A percentile compares a stretch with the other conserved stretches of the same genome.
Evolutionary conservation across 1,140 invertebrate genomes (phyloP).

Genomic region (Grapholita molesta): DNA sequence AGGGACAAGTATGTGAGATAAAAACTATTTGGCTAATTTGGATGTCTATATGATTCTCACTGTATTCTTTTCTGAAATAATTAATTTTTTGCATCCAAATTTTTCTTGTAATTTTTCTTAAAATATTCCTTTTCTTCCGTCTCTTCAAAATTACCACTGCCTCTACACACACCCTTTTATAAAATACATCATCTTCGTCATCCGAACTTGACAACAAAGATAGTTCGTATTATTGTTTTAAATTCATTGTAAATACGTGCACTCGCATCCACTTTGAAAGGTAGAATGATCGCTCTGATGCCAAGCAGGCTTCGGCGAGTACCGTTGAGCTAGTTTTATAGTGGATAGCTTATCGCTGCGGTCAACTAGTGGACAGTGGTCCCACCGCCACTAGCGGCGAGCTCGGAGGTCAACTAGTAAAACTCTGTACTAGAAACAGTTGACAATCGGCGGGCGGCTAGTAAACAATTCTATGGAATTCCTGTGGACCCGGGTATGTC

Average conservation of each 20-base stretch:
- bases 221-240: too few species aligned
- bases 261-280: too few species aligned
- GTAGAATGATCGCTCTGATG: too few species aligned
- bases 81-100: background rate
- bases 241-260: too few species aligned
- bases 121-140: background rate
- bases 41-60: too few species aligned
- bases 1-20: too few species aligned
- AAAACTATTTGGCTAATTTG: too few species aligned
- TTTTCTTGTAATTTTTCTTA: background rate
- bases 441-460: background rate
- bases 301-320: too few species aligned
- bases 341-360: background rate
- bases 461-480: background rate
- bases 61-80: constrained; percentile 1
- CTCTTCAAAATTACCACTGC: background rate
- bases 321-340: background rate
- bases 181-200: background rate
- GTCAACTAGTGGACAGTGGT: background rate
- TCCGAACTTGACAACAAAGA: background rate
- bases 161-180: background rate
- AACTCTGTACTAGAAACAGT: background rate
- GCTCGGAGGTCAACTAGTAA: background rate
- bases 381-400: background rate
- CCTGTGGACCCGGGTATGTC: too few species aligned